Percentiles rank a stretch among this genome's conserved stretches.
phyloP scores from a whole-genome alignment of 2,888 invertebrate genomes.

The Oligia latruncula region DNA sequence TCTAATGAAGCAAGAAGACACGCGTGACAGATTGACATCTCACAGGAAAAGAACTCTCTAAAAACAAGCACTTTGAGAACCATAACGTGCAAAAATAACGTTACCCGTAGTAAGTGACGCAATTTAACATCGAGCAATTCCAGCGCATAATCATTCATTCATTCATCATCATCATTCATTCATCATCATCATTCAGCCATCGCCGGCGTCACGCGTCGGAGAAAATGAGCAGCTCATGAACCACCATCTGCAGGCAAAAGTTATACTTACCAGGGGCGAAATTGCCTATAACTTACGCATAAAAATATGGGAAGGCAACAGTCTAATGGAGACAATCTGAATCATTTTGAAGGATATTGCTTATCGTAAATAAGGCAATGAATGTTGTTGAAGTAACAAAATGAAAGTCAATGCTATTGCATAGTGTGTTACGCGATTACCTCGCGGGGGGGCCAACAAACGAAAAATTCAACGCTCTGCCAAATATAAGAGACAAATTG shows the following conservation, averaged over 20 bases:
- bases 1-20: slow-evolving; percentile 35
- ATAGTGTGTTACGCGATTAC: neutral
- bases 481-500: neutral
- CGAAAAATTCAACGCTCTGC: neutral
- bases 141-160: neutral
- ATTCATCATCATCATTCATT: neutral
- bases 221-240: neutral
- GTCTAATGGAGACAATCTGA: neutral
- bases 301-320: neutral
- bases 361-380: neutral
- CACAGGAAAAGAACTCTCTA: neutral
- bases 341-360: neutral
- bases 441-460: neutral
- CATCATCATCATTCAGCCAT: neutral
- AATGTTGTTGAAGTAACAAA: neutral
- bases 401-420: neutral
- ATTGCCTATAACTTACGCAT: neutral
- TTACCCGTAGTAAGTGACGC: neutral
- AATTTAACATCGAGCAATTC: neutral
- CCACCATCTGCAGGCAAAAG: neutral
- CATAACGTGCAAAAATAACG: neutral
- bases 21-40: slow-evolving; percentile 10
- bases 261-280: neutral
- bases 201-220: neutral
- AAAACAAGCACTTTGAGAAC: no score